A percentile compares a stretch with the other conserved stretches of the same genome.
These are phyloP conservation scores for Drosophila antonietae DNA, from an alignment of 2,888 invertebrate species.

Conservation along the genomic window DNA sequence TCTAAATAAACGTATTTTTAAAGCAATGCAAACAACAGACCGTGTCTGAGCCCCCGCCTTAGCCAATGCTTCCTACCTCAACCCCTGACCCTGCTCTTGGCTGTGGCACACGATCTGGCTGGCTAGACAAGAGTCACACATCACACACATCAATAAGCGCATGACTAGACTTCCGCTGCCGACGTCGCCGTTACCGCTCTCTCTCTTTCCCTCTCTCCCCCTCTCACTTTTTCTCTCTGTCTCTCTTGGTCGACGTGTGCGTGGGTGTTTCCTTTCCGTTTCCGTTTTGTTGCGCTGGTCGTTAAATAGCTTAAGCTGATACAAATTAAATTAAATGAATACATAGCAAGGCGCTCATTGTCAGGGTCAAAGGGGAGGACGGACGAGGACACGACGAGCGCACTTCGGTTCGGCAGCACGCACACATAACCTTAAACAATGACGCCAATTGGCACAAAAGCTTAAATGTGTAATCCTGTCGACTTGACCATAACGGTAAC, in stretches of 20 bases:
- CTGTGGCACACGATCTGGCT: constrained; percentile 18
- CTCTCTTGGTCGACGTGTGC: background rate
- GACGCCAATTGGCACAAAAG: constrained; percentile 64
- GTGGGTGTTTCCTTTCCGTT: constrained; percentile 47
- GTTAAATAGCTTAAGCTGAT: constrained; percentile 66
- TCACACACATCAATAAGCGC: constrained; percentile 32
- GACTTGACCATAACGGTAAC: constrained; percentile 28
- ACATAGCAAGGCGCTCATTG: constrained; percentile 62
- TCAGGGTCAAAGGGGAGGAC: constrained; percentile 57
- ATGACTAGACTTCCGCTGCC: constrained; percentile 40
- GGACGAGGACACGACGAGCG: constrained; percentile 30
- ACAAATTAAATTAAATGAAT: constrained; percentile 71
- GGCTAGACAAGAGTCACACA: constrained; percentile 47
- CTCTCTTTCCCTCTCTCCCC: too few relatives aligned
- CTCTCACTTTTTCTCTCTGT: background rate
- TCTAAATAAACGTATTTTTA: constrained; percentile 33
- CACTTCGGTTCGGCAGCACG: constrained; percentile 26
- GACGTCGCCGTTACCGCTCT: constrained; percentile 8
- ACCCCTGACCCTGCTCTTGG: constrained; percentile 22
- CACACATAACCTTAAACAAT: constrained; percentile 63
- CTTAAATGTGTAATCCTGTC: constrained; percentile 56
- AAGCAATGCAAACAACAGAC: constrained; percentile 41
- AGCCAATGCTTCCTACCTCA: too few relatives aligned
- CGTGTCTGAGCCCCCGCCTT: constrained; percentile 5
- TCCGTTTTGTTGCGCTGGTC: constrained; percentile 52